Percentiles rank a stretch among this genome's conserved stretches.
These are phyloP conservation scores for Hydrolagus affinis DNA, from an alignment of 2,113 vertebrate species.

Conservation along the genomic window DNA sequence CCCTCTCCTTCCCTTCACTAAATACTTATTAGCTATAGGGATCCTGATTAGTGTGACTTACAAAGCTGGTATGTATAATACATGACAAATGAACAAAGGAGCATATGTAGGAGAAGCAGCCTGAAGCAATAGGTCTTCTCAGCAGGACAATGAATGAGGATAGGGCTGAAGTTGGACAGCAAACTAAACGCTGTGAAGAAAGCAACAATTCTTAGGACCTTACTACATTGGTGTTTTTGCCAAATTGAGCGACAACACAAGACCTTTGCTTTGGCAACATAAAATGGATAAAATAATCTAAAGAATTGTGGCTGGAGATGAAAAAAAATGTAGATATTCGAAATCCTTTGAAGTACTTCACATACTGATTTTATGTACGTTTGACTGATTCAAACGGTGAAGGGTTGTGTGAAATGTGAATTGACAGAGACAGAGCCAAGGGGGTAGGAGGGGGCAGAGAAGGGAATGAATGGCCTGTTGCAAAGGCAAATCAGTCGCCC, in stretches of 20 bases:
- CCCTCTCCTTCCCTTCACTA: neutral
- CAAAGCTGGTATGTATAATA: neutral
- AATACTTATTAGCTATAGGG: neutral
- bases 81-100: neutral
- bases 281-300: no score
- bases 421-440: no score
- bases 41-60: neutral
- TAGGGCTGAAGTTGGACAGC: neutral
- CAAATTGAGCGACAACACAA: neutral
- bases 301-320: no score
- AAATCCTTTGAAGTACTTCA: neutral
- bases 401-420: neutral
- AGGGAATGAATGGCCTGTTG: no score
- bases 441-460: no score
- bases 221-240: neutral
- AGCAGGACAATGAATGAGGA: neutral
- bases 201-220: neutral
- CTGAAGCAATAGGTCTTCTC: neutral
- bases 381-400: neutral
- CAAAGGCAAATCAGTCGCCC: no score
- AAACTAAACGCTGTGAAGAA: neutral
- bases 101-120: neutral
- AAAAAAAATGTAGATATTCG: no score
- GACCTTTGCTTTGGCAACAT: no score
- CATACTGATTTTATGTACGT: neutral